These are phyloP conservation scores for Cydia pomonella DNA, from an alignment of 1,140 invertebrate species.

Conservation along the genomic window DNA sequence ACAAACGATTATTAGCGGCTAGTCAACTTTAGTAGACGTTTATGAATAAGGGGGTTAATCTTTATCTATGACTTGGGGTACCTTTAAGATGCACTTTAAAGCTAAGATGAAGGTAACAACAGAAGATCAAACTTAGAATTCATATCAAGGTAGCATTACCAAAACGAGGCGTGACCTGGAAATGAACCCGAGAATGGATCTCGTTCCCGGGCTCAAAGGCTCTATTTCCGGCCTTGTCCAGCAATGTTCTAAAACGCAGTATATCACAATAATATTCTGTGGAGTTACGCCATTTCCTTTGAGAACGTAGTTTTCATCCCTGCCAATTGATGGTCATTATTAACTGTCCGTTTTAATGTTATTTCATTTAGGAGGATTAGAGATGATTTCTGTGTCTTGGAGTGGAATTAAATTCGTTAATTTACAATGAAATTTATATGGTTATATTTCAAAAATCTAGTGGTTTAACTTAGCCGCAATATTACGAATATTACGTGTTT, in stretches of 20 bases:
- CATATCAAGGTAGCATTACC: slow-evolving; percentile 7
- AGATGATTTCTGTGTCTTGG: background rate
- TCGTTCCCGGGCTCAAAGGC: slow-evolving; percentile 6
- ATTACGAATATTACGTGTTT: too few relatives aligned
- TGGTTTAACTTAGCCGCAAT: too few relatives aligned
- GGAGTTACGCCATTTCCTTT: background rate
- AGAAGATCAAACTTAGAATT: slow-evolving; percentile 5
- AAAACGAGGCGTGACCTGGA: background rate
- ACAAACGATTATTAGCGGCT: too few relatives aligned
- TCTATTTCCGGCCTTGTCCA: slow-evolving; percentile 23
- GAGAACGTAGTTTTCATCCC: background rate
- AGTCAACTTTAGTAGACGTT: too few relatives aligned
- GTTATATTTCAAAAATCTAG: background rate
- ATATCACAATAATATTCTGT: background rate
- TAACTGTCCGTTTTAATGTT: slow-evolving; percentile 15
- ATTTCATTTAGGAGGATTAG: slow-evolving; percentile 8
- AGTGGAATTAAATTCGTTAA: background rate
- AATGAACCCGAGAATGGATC: slow-evolving; percentile 18
- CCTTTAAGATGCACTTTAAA: too few relatives aligned
- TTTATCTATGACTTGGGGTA: too few relatives aligned
- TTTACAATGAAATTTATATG: background rate
- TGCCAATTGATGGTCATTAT: slow-evolving; percentile 16
- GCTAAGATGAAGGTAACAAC: too few relatives aligned
- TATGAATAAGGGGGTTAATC: too few relatives aligned
- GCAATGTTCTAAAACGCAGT: background rate